Base-by-base conservation (phyloP, 2,888 invertebrate genomes). In the Macaria liturata region DNA sequence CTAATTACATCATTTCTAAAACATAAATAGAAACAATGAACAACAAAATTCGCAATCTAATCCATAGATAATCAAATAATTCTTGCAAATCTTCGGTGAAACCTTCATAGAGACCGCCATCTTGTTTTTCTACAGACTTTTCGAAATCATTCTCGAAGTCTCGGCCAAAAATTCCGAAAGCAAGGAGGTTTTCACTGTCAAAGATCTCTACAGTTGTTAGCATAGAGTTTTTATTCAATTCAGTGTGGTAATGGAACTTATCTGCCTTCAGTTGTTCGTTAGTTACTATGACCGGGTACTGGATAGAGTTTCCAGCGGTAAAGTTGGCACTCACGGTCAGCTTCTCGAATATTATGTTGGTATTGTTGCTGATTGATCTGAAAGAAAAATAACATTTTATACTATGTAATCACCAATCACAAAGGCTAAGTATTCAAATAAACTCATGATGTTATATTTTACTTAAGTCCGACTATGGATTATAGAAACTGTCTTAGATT, bases 11-110 rank as follows among this genome's bases (percentile, higher is more conserved):
- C 90, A 91, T 91, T 73, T 91, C 91, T 65, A 91, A 76, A 65
- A 91, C 71, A 60, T 91, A 91, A 53, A 91, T 85, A 6, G 90
- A 90, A 1, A 87, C 84, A 50, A 91, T 70, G 30, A 91, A 74
- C 20, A 90, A 66, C 3, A 87, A 53, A 59, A 91, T 70, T 55
- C 89, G 78, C 39, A 91, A 49, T 54, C 84, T 78, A 37, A 91
- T 88, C 91, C 90, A 91, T 5, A 91, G 48, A 54, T 88, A 90
- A 76, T 90, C 90, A 31, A 89, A 84, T 49, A 88, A 80, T 37
- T 85, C 85, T 54, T 76, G 70, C 0, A 86, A 68, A 54, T 86
- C 81, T 32, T 88, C 87, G 53, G 71, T 81, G 5, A 77, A 82
- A 45, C 86, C 81, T 57, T 82, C 77, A 39, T 77, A 77, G 30